These are phyloP conservation scores for Diadegma fenestrale DNA, from an alignment of 2,888 invertebrate species.

Conservation along the genomic window DNA sequence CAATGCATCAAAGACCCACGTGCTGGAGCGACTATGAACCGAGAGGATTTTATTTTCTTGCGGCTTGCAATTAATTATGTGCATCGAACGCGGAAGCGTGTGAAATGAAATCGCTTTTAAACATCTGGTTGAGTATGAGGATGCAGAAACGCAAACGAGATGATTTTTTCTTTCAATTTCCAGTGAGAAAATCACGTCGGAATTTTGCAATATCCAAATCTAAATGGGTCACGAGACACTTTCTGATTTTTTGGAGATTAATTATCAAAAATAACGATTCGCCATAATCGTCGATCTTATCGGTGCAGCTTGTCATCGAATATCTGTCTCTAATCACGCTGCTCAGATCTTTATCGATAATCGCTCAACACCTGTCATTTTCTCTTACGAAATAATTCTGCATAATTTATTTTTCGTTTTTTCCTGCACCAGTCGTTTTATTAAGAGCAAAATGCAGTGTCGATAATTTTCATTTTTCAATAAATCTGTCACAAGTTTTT, in stretches of 20 bases:
- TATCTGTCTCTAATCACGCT: background rate
- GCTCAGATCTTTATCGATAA: slow-evolving; percentile 8
- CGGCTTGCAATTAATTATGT: slow-evolving; percentile 48
- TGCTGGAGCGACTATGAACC: background rate
- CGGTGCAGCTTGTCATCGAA: background rate
- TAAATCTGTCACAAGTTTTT: too few species aligned
- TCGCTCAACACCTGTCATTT: slow-evolving; percentile 36
- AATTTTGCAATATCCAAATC: slow-evolving; percentile 51
- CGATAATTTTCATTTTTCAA: too few species aligned
- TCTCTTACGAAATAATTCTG: slow-evolving; percentile 18
- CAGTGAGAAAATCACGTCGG: background rate
- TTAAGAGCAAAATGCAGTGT: background rate
- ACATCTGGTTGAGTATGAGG: slow-evolving; percentile 16
- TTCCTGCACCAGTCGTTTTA: background rate
- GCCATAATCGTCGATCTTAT: background rate
- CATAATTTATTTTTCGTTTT: slow-evolving; percentile 13
- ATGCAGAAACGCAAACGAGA: slow-evolving; percentile 4
- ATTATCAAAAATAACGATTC: background rate
- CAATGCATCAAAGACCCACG: slow-evolving; percentile 64
- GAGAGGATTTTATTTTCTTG: slow-evolving; percentile 9
- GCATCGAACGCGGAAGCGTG: slow-evolving; percentile 61
- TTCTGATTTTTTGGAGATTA: slow-evolving; percentile 22
- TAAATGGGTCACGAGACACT: slow-evolving; percentile 18
- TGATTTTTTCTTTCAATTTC: background rate
- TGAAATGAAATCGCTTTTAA: slow-evolving; percentile 51